Evolutionary conservation across 2,888 invertebrate genomes (phyloP).

Genomic region (Notodromas monacha): DNA sequence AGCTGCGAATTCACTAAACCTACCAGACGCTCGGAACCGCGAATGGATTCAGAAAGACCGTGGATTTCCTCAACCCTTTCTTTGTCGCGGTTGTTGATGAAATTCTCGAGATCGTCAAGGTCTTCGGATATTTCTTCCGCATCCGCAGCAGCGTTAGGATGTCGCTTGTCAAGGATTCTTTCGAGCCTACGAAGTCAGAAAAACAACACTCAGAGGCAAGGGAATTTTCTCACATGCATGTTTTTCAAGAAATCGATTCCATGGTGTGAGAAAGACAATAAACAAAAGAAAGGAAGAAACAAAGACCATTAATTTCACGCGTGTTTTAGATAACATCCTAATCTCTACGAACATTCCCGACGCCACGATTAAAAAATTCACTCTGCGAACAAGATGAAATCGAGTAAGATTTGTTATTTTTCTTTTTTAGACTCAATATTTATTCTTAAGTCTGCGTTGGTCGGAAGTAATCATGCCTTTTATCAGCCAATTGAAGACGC

Average conservation of each 20-base stretch:
- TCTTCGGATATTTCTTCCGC: constrained; percentile 73
- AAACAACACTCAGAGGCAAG: constrained; percentile 6
- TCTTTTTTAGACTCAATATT: no score
- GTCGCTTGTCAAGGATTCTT: constrained; percentile 37
- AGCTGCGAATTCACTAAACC: constrained; percentile 30
- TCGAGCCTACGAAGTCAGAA: constrained; percentile 35
- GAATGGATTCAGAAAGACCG: constrained; percentile 35
- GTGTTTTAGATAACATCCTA: no score
- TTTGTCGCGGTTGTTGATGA: constrained; percentile 35
- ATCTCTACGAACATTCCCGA: no score
- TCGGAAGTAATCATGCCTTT: no score
- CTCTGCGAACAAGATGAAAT: no score
- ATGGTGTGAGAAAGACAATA: constrained; percentile 17
- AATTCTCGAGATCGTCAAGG: constrained; percentile 52
- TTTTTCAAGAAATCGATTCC: constrained; percentile 6
- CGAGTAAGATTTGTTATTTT: no score
- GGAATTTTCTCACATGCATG: constrained; percentile 6
- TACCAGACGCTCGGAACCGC: constrained; percentile 38
- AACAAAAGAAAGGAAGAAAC: no score
- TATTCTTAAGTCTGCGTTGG: no score
- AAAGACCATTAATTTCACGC: no score
- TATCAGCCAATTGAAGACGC: no score
- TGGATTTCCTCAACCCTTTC: constrained; percentile 35
- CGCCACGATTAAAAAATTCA: no score
- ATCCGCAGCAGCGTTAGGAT: constrained; percentile 35